Percentiles rank a stretch among this genome's conserved stretches.
Evolutionary conservation across 2,113 vertebrate species (phyloP).

Genomic region (Varanus salvator): DNA sequence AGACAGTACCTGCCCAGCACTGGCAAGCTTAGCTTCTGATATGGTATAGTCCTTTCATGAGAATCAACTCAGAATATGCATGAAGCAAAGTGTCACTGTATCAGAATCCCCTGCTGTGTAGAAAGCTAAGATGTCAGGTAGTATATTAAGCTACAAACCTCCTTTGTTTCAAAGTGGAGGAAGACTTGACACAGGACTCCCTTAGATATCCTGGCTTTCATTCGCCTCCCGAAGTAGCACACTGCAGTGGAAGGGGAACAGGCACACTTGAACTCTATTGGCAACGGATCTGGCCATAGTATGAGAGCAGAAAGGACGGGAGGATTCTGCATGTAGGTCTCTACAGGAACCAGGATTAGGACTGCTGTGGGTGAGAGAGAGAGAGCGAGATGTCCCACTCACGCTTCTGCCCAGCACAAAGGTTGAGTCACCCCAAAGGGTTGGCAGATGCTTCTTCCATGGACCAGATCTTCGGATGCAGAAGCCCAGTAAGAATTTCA

Average conservation of each 20-base stretch:
- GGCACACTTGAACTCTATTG: background rate
- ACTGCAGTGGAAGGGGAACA: background rate
- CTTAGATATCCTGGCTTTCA: background rate
- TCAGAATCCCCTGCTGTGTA: background rate
- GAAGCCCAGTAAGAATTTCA: no score
- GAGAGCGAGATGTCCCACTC: no score
- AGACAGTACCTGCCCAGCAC: background rate
- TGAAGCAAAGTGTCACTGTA: background rate
- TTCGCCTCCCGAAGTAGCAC: background rate
- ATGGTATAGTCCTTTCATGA: background rate
- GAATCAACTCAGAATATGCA: background rate
- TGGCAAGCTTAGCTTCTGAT: background rate
- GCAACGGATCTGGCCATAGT: background rate
- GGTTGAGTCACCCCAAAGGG: background rate
- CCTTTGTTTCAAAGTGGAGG: background rate
- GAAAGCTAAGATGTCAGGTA: background rate
- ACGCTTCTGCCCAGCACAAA: background rate
- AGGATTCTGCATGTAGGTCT: no score
- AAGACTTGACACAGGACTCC: background rate
- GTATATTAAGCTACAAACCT: background rate
- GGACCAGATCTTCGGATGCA: background rate
- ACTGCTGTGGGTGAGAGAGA: no score
- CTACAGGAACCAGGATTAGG: no score
- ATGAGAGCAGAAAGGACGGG: no score
- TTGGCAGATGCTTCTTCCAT: background rate